Base-by-base conservation (phyloP, 2,113 vertebrate genomes). In the Clarias macrocephalus region DNA sequence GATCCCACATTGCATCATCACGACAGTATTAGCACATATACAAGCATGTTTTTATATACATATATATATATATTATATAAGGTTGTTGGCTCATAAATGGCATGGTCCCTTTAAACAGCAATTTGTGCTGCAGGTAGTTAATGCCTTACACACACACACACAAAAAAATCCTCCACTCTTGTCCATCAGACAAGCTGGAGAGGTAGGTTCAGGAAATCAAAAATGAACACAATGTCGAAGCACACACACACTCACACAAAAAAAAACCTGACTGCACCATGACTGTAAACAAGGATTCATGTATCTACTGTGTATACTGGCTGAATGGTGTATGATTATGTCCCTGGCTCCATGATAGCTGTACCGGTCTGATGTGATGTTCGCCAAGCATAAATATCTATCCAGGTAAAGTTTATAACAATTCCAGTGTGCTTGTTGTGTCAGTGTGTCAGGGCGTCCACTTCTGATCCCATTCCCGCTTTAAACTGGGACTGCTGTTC, bases 241-340 rank as follows among this genome's bases (percentile, higher is more conserved):
- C 54, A 80, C 56, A 82, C 48, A 48, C 42, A 48, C 48, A 48
- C 48, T 8, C 42, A 48, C 37, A 48, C 5, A 48, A 6, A 48
- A 82, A 65, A 33, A 63, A n/a, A 37, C 80, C 80, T 80, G 80
- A 88, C 84, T 82, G 84, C 66, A 85, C 86, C 59, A 82, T 54
- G 72, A 80, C 63, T 84, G 89, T 88, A 90, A 88, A 90, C 89
- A 86, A 65, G 84, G 72, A 88, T 81, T 23, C 65, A 54, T 85
- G 76, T 82, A 66, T 62, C 62, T 82, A 65, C 60, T 82, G 80
- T 60, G 72, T 56, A 80, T 65, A 86, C 57, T 65, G 84, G 82
- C 68, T 85, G 13, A 52, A 83, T n/a, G 52, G 10, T 68, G 76
- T 10, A 80, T 30, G 54, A 21, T 57, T 37, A 85, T 59, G 82